Evolutionary conservation across 2,113 vertebrate species (phyloP), one percentile per base, ranked within the genome.

Genomic region (Pseudopodoces humilis): DNA sequence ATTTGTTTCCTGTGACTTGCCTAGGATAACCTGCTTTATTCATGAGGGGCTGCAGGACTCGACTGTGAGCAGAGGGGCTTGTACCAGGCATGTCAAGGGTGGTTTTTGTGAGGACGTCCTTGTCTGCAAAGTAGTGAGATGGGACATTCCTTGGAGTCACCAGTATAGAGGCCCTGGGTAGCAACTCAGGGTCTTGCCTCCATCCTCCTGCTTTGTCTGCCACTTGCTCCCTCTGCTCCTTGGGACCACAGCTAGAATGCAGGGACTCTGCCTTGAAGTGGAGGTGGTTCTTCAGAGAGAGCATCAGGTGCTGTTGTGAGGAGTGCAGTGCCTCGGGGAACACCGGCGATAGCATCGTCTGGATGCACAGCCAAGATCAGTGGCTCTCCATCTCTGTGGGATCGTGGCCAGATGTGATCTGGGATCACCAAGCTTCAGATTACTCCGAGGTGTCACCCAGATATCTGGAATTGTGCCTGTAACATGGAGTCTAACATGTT

Each of bases 261-360:
- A 41, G 72, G 50, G 24, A 41, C 15, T 83, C 18, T 78, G 65
- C 24, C 17, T 63, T 85, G 86, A 72, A 78, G 59, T 9, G 20
- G 46, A 93, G 23, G 50, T 76, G 27, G 21, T 7, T 88, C 52
- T 53, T 77, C 88, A 69, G 68, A 56, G 33, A 55, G 35, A 33
- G 2, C 44, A 46, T 46, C 27, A 10, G 31, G 65, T 46, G 24
- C 85, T 67, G 49, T 16, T 58, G 35, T 16, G 56, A 87, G 58
- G 35, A 74, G 47, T 11, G 49, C 60, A 47, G 37, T 2, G 5
- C 39, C 39, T 39, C 0, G 1, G 46, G 37, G 46, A 46, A 6
- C 1, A 3, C 12, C 0, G 0, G 31, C 0, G 0, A 14, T 47
- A 31, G 27, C 35, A 41, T 59, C 1, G 0, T 19, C 47, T 80